These are phyloP conservation scores for Neoascia interrupta DNA, from an alignment of 2,888 invertebrate species.

Conservation along the genomic window DNA sequence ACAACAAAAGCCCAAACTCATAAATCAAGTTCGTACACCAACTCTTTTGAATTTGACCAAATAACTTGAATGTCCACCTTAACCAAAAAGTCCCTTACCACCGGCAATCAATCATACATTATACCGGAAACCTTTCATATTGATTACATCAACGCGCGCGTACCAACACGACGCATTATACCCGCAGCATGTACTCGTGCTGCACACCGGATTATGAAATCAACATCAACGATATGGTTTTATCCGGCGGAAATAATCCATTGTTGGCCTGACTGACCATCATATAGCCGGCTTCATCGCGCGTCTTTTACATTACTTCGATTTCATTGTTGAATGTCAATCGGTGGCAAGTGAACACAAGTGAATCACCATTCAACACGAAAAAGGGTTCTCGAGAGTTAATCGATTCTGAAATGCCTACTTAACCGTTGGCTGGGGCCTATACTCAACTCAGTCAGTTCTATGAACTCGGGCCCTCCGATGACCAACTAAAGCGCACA, in stretches of 20 bases:
- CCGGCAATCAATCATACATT: too few relatives aligned
- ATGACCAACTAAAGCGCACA: too few relatives aligned
- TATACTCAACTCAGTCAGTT: slow-evolving; percentile 10
- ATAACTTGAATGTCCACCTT: too few relatives aligned
- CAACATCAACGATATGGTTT: slow-evolving; percentile 42
- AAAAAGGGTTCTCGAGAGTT: slow-evolving; percentile 50
- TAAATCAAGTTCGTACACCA: too few relatives aligned
- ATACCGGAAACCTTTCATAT: too few relatives aligned
- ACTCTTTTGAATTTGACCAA: too few relatives aligned
- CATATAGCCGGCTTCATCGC: background rate
- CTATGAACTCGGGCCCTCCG: too few relatives aligned
- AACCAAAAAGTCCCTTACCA: too few relatives aligned
- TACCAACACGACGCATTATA: too few relatives aligned
- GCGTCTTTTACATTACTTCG: background rate
- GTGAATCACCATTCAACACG: slow-evolving; percentile 49
- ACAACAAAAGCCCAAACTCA: too few relatives aligned
- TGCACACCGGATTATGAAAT: slow-evolving; percentile 19
- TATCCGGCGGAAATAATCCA: slow-evolving; percentile 69
- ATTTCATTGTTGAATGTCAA: background rate
- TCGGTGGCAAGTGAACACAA: slow-evolving; percentile 20
- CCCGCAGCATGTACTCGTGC: too few relatives aligned
- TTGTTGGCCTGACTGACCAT: slow-evolving; percentile 48
- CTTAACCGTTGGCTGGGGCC: slow-evolving; percentile 61
- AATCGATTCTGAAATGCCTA: slow-evolving; percentile 55
- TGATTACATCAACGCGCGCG: too few relatives aligned